Conservation (phyloP, 2,113 vertebrate species). For the Spea multiplicata region DNA sequence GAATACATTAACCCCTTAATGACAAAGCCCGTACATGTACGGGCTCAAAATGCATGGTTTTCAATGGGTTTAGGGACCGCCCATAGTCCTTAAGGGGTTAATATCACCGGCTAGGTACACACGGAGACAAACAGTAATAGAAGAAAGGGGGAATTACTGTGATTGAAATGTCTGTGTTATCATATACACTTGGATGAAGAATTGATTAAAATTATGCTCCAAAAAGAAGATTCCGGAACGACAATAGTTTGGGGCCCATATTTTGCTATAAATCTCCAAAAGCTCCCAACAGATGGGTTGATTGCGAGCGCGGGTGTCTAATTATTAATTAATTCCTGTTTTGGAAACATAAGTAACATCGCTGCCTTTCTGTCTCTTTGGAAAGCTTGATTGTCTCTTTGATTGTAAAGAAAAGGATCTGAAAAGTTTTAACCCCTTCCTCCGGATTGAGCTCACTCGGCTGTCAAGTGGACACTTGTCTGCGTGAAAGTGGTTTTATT, state of each 20-base stretch:
- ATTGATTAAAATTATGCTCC: constrained; percentile 44
- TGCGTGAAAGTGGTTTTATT: too few species aligned
- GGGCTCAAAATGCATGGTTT: too few species aligned
- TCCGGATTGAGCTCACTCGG: too few species aligned
- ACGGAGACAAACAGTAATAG: constrained; percentile 34
- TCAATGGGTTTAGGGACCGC: too few species aligned
- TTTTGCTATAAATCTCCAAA: constrained; percentile 30
- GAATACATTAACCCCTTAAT: constrained; percentile 15
- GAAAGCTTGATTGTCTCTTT: too few species aligned
- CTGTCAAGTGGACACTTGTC: too few species aligned
- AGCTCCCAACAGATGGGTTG: background rate
- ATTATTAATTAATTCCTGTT: constrained; percentile 4
- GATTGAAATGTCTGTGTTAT: constrained; percentile 50
- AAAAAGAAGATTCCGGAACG: constrained; percentile 34
- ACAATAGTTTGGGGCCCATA: background rate
- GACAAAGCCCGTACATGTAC: too few species aligned
- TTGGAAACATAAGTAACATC: too few species aligned
- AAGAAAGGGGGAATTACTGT: constrained; percentile 53
- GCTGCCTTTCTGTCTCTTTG: too few species aligned
- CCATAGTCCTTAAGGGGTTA: background rate
- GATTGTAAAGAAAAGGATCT: too few species aligned
- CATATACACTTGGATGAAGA: constrained; percentile 50
- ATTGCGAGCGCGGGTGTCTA: constrained; percentile 30
- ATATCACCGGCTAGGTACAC: constrained; percentile 27
- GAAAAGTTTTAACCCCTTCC: too few species aligned